These are phyloP conservation scores for Erebia ligea DNA, from an alignment of 2,888 invertebrate species.

Conservation along the genomic window DNA sequence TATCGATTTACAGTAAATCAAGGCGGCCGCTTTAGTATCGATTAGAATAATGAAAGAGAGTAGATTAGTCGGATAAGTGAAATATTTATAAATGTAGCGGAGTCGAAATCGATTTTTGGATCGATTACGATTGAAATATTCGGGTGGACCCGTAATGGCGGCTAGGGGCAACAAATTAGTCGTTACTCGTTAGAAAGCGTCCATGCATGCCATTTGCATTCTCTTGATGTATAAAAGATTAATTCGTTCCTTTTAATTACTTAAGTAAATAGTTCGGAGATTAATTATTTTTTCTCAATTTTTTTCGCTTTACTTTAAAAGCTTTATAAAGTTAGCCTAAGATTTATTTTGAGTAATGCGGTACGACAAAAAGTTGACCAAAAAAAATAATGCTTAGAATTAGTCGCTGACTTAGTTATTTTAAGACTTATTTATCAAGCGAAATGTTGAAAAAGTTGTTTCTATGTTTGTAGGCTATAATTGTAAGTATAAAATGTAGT, in stretches of 20 bases:
- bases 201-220: constrained; percentile 55
- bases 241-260: constrained; percentile 4
- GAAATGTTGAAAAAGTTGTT: too few species aligned
- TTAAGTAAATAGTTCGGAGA: neutral
- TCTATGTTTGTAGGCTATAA: too few species aligned
- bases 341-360: too few species aligned
- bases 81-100: constrained; percentile 34
- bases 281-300: neutral
- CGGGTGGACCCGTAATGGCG: constrained; percentile 51
- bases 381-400: too few species aligned
- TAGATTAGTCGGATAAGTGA: constrained; percentile 59
- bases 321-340: too few species aligned
- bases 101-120: constrained; percentile 56
- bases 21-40: constrained; percentile 62
- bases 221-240: constrained; percentile 33
- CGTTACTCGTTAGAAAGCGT: constrained; percentile 52
- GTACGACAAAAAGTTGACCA: too few species aligned
- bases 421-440: too few species aligned
- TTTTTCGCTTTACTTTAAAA: neutral
- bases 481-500: too few species aligned
- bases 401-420: too few species aligned
- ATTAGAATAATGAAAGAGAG: constrained; percentile 58
- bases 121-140: constrained; percentile 63
- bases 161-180: constrained; percentile 46
- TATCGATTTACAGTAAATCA: constrained; percentile 69